Conservation (phyloP, 2,113 vertebrate genomes). For the Strix aluco region DNA sequence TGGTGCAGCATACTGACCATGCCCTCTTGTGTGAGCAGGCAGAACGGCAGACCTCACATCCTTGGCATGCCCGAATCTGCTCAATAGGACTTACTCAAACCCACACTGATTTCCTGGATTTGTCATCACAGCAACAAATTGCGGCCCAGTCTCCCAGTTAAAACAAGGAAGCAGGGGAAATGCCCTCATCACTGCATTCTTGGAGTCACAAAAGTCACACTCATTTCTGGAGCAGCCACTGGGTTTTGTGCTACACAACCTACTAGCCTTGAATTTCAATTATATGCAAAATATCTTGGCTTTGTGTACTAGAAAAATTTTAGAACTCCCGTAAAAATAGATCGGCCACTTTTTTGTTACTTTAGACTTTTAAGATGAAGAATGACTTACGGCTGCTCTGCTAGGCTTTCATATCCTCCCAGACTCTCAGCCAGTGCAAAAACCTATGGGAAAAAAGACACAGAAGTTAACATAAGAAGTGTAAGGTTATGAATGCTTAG, state of each 20-base stretch:
- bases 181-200: background rate
- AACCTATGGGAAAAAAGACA: conserved; percentile 70
- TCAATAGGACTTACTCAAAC: background rate
- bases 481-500: background rate
- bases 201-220: background rate
- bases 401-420: conserved; percentile 93
- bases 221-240: background rate
- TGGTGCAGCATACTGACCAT: background rate
- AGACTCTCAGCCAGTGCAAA: conserved; percentile 91
- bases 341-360: background rate
- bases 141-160: background rate
- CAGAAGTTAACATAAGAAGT: background rate
- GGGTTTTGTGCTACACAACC: background rate
- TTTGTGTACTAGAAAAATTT: background rate
- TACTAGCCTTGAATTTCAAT: background rate
- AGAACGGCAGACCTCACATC: background rate
- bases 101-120: background rate
- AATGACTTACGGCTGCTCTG: conserved; percentile 92
- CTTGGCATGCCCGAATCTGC: background rate
- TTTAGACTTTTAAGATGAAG: background rate
- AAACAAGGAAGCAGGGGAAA: background rate
- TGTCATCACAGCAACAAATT: background rate
- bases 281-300: accelerated
- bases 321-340: background rate
- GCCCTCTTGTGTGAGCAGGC: conserved; percentile 37